Evolutionary conservation across 2,888 invertebrate species (phyloP).

Genomic region (Pediacus dermestoides): DNA sequence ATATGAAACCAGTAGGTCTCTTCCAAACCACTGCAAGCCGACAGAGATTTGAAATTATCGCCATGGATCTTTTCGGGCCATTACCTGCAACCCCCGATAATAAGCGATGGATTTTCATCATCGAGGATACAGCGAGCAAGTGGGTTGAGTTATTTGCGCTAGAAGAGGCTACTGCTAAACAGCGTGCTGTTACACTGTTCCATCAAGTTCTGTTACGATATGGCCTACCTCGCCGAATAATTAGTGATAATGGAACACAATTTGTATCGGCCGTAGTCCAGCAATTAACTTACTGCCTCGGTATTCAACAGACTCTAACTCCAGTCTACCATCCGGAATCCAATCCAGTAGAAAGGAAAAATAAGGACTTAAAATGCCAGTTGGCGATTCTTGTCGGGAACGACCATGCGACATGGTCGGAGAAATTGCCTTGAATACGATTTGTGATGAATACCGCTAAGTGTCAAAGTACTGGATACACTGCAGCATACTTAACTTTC

Average conservation of each 20-base stretch:
- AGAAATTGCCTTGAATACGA: slow-evolving; percentile 21
- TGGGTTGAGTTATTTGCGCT: too few relatives aligned
- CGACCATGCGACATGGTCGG: slow-evolving; percentile 33
- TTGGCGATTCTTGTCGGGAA: slow-evolving; percentile 33
- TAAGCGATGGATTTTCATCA: too few relatives aligned
- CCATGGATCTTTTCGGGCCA: too few relatives aligned
- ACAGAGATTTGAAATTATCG: too few relatives aligned
- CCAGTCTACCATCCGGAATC: slow-evolving; percentile 29
- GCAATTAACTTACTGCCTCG: slow-evolving; percentile 31
- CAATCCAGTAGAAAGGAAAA: slow-evolving; percentile 25
- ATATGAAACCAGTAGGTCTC: too few relatives aligned
- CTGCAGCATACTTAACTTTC: slow-evolving; percentile 35
- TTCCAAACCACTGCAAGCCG: too few relatives aligned
- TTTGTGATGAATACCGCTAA: slow-evolving; percentile 43
- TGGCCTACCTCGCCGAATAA: slow-evolving; percentile 37
- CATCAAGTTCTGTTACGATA: slow-evolving; percentile 34
- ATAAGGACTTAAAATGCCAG: slow-evolving; percentile 37
- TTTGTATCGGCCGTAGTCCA: slow-evolving; percentile 39
- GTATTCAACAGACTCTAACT: slow-evolving; percentile 30
- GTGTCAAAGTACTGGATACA: slow-evolving; percentile 21
- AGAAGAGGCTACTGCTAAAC: slow-evolving; percentile 16
- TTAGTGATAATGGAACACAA: slow-evolving; percentile 41
- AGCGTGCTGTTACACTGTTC: slow-evolving; percentile 27
- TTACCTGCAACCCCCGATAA: too few relatives aligned
- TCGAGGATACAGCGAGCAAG: too few relatives aligned